Percentiles rank a stretch among this genome's conserved stretches.
These are phyloP conservation scores for Diacarnus erythraeanus DNA, from an alignment of 37 sponge, comb jelly and placozoan species.

Conservation along the genomic window DNA sequence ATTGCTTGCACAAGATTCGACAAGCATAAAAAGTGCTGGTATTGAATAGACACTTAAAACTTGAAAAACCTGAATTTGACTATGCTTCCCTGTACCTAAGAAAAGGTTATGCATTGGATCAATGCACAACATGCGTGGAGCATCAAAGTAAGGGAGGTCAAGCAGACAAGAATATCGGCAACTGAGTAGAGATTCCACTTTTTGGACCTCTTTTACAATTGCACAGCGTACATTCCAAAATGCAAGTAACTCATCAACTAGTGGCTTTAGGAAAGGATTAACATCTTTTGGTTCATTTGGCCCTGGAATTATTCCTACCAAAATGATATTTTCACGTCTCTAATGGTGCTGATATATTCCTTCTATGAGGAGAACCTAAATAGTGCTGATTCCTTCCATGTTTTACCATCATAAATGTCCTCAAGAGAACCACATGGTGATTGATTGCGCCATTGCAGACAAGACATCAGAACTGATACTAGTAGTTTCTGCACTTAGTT, in stretches of 20 bases:
- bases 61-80: conserved; percentile 24
- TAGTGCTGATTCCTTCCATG: conserved; percentile 15
- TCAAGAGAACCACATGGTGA: not conserved
- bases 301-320: conserved; percentile 42
- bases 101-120: conserved; percentile 62
- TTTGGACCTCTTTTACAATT: not conserved
- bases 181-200: not conserved
- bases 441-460: conserved; percentile 9
- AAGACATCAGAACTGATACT: too few species aligned
- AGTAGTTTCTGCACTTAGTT: too few species aligned
- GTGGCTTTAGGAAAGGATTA: conserved; percentile 28
- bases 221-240: conserved; percentile 19
- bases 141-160: conserved; percentile 37
- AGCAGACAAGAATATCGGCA: conserved; percentile 17
- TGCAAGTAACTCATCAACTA: conserved; percentile 25
- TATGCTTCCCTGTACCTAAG: conserved; percentile 46
- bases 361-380: not conserved
- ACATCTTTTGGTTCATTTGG: conserved; percentile 38
- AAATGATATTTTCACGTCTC: conserved; percentile 28
- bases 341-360: not conserved
- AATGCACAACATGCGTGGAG: conserved; percentile 3
- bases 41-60: conserved; percentile 42
- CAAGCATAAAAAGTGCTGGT: conserved; percentile 8
- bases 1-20: not conserved
- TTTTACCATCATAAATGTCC: conserved; percentile 4